These are phyloP conservation scores for Pseudotriccus pelzelni DNA, from an alignment of 2,797 vertebrate species.

Conservation along the genomic window DNA sequence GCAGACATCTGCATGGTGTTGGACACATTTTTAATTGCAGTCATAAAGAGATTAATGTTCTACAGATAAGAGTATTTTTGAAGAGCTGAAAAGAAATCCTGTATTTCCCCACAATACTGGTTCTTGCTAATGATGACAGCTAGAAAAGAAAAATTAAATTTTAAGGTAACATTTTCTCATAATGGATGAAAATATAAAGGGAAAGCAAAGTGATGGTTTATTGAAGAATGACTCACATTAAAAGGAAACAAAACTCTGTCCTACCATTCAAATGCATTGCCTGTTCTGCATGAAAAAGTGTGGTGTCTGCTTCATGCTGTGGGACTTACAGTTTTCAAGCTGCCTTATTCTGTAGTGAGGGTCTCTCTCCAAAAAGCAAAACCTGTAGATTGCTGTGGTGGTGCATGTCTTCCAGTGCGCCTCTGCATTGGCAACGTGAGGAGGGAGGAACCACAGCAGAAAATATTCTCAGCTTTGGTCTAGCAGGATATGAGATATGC, in stretches of 20 bases:
- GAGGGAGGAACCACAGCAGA: not conserved
- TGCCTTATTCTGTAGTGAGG: not conserved
- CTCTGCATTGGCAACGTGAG: not conserved
- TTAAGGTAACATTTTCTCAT: not conserved
- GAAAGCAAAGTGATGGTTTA: not conserved
- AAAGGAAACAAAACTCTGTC: not conserved
- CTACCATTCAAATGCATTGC: not conserved
- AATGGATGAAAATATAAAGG: not conserved
- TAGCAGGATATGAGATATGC: not conserved
- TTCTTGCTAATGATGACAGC: not conserved
- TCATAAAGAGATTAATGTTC: not conserved
- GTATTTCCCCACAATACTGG: not conserved
- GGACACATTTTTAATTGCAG: not conserved
- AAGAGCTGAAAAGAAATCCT: not conserved
- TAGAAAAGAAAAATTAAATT: not conserved
- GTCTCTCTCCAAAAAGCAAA: not conserved
- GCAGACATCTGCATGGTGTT: not conserved
- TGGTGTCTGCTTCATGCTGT: not conserved
- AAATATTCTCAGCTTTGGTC: not conserved
- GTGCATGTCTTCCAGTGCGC: not conserved
- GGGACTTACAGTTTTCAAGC: not conserved
- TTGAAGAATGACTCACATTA: not conserved
- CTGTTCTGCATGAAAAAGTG: not conserved
- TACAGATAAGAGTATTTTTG: not conserved
- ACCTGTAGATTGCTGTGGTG: accelerated